phyloP scores from a whole-genome alignment of 2,888 invertebrate genomes.

The Sphaerophoria taeniata region DNA sequence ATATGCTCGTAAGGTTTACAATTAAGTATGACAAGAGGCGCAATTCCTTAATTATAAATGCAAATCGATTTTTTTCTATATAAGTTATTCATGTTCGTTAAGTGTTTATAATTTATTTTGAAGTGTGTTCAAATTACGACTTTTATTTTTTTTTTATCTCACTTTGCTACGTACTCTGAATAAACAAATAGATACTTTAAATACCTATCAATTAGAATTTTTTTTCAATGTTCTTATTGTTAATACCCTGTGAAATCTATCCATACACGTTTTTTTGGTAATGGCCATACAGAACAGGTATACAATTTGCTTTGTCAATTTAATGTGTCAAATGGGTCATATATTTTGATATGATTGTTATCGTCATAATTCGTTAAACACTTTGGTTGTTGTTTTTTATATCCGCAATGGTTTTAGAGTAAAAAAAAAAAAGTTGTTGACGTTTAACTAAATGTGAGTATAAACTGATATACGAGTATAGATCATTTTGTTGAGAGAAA shows the following conservation, averaged over 20 bases:
- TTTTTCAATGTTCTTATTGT: too few species aligned
- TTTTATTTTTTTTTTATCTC: background rate
- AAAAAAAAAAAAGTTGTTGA: too few species aligned
- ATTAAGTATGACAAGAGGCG: background rate
- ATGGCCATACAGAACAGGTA: slow-evolving; percentile 2
- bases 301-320: background rate
- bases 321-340: background rate
- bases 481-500: too few species aligned
- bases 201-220: too few species aligned
- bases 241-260: background rate
- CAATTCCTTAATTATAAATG: slow-evolving; percentile 1
- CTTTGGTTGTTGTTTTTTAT: too few species aligned
- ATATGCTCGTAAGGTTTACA: too few species aligned
- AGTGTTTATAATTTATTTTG: slow-evolving; percentile 1
- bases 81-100: background rate
- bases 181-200: background rate
- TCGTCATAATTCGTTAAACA: too few species aligned
- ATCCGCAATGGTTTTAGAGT: too few species aligned
- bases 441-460: too few species aligned
- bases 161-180: background rate
- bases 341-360: too few species aligned
- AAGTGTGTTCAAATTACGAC: slow-evolving; percentile 5
- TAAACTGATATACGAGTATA: too few species aligned
- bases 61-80: background rate
- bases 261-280: slow-evolving; percentile 9